A percentile compares a stretch with the other conserved stretches of the same genome.
Conservation (phyloP, 2,113 vertebrate species). For the Corythaixoides concolor region DNA sequence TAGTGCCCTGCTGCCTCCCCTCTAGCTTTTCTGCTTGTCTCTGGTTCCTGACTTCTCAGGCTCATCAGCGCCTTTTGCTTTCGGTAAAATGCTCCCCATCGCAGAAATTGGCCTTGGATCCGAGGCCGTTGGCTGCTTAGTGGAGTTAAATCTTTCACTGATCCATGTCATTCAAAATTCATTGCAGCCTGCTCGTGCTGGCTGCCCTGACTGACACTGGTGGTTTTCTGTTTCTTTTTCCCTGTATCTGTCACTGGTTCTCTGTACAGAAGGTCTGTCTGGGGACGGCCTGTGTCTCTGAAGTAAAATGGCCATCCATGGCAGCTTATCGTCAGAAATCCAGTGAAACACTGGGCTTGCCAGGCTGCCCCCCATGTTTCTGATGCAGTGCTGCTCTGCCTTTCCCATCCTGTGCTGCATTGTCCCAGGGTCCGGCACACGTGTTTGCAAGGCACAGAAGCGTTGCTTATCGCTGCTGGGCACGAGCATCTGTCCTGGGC, state of each 20-base stretch:
- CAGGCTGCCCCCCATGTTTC: not conserved
- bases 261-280: not conserved
- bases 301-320: fast-evolving
- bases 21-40: not conserved
- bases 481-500: not conserved
- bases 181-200: not conserved
- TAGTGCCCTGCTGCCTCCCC: fast-evolving
- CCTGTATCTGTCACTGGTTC: not conserved
- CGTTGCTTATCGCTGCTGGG: not conserved
- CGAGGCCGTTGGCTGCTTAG: not conserved
- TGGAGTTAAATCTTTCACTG: not conserved
- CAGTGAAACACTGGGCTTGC: fast-evolving
- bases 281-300: not conserved
- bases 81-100: not conserved
- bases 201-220: not conserved
- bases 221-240: not conserved
- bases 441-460: not conserved
- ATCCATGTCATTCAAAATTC: not conserved
- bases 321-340: not conserved
- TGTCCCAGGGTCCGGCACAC: not conserved
- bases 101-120: not conserved
- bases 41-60: not conserved
- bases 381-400: not conserved
- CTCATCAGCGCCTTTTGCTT: not conserved
- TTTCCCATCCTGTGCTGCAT: not conserved